Conservation (phyloP, 2,113 vertebrate genomes). For the Dromiciops gliroides region DNA sequence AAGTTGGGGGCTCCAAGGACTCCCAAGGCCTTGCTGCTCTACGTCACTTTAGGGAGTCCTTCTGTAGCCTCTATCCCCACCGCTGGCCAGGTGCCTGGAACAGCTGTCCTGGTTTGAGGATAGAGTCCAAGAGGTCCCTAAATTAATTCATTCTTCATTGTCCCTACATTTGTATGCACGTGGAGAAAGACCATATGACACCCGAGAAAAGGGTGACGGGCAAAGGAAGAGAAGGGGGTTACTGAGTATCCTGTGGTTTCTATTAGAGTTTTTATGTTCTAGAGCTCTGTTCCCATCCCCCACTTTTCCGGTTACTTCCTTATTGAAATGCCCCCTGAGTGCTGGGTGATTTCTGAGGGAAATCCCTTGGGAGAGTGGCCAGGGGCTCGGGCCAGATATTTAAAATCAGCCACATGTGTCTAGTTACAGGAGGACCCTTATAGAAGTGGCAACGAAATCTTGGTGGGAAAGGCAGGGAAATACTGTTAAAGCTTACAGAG, state of each 20-base stretch:
- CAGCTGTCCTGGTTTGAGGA: neutral
- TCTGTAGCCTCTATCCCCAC: neutral
- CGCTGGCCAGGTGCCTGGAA: neutral
- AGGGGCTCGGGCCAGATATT: neutral
- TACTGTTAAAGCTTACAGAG: neutral
- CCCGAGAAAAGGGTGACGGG: neutral
- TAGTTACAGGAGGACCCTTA: constrained; percentile 62
- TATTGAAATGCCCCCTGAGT: neutral
- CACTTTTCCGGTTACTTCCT: constrained; percentile 50
- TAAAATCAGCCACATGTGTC: constrained; percentile 34
- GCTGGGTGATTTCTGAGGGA: constrained; percentile 74
- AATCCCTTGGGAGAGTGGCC: constrained; percentile 51
- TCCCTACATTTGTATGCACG: neutral
- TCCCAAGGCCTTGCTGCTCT: neutral
- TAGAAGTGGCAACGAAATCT: neutral
- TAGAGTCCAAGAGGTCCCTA: neutral
- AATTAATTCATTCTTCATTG: neutral
- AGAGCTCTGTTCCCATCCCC: constrained; percentile 59
- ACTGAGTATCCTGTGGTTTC: constrained; percentile 1
- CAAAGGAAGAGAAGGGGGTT: neutral
- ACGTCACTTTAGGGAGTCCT: neutral
- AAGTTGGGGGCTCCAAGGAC: neutral
- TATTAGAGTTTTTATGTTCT: constrained; percentile 37
- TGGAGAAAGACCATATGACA: neutral
- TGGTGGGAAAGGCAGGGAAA: neutral